A percentile compares a stretch with the other conserved stretches of the same genome.
phyloP scores from a whole-genome alignment of 2,797 vertebrate species.

The Artibeus lituratus region DNA sequence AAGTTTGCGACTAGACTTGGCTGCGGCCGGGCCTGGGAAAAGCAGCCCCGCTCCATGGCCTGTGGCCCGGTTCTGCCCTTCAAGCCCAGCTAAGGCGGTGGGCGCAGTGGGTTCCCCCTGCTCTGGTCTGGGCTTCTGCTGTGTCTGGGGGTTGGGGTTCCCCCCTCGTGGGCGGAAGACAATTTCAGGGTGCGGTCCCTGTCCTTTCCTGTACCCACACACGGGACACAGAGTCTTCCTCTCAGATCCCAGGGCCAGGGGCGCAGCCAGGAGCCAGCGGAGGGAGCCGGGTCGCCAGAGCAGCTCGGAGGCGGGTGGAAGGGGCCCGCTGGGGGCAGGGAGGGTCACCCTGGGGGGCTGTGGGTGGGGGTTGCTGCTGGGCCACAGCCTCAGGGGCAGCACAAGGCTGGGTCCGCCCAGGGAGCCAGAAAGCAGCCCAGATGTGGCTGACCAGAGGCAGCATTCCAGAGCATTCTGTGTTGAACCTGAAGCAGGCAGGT shows the following conservation, averaged over 20 bases:
- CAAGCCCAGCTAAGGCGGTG: slow-evolving; percentile 72
- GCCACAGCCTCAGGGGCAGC: not conserved
- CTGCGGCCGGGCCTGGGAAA: slow-evolving; percentile 45
- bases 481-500: not conserved
- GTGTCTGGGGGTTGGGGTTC: slow-evolving; percentile 22
- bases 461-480: not conserved
- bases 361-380: rapidly evolving
- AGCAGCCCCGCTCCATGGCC: slow-evolving; percentile 75
- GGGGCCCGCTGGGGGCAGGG: not conserved
- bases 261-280: not conserved
- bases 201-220: not conserved
- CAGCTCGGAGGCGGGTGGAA: not conserved
- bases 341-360: not conserved
- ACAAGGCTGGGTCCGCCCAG: not conserved
- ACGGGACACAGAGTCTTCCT: not conserved
- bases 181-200: not conserved
- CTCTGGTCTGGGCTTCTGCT: slow-evolving; percentile 55
- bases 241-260: not conserved
- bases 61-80: slow-evolving; percentile 63
- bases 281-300: rapidly evolving
- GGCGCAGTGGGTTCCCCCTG: not conserved
- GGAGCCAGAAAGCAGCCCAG: not conserved
- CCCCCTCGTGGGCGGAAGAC: slow-evolving; percentile 1
- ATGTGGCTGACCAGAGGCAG: not conserved
- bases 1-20: slow-evolving; percentile 79